Conservation (phyloP, 2,797 vertebrate genomes). For the Scleropages formosus region DNA sequence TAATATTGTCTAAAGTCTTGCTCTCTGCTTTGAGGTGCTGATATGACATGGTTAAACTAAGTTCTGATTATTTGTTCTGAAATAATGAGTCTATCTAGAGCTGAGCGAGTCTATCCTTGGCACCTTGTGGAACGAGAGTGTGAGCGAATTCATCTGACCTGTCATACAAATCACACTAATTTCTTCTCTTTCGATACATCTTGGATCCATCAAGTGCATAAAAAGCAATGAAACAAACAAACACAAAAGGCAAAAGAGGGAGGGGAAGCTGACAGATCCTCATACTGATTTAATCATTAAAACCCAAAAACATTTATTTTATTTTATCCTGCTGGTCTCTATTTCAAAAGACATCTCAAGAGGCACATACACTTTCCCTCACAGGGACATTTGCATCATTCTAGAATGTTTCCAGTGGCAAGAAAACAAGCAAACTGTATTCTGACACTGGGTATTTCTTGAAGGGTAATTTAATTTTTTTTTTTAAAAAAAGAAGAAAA, state of each 20-base stretch:
- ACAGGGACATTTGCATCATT: background rate
- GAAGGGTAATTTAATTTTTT: too few species aligned
- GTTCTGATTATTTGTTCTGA: constrained; percentile 18
- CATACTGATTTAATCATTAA: constrained; percentile 15
- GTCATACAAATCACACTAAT: constrained; percentile 9
- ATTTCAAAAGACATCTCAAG: constrained; percentile 1
- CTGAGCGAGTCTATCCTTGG: background rate
- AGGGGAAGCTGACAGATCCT: background rate
- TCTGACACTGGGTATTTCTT: too few species aligned
- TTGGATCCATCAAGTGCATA: constrained; percentile 7
- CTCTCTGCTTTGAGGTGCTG: background rate
- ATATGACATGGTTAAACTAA: constrained; percentile 14
- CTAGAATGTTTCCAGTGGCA: background rate
- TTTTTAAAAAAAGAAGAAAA: too few species aligned
- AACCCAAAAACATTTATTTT: background rate
- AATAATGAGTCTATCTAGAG: constrained; percentile 5
- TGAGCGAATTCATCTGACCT: background rate
- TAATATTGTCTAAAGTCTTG: background rate
- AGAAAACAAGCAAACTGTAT: background rate
- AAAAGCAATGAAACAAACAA: constrained; percentile 23
- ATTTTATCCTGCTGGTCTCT: background rate
- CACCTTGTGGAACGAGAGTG: background rate
- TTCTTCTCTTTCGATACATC: background rate
- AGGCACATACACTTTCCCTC: background rate
- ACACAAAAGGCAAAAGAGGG: too few species aligned